Evolutionary conservation across 1,140 invertebrate genomes (phyloP), one percentile per base, ranked within the genome.

Genomic region (Tetramorium alpestre): DNA sequence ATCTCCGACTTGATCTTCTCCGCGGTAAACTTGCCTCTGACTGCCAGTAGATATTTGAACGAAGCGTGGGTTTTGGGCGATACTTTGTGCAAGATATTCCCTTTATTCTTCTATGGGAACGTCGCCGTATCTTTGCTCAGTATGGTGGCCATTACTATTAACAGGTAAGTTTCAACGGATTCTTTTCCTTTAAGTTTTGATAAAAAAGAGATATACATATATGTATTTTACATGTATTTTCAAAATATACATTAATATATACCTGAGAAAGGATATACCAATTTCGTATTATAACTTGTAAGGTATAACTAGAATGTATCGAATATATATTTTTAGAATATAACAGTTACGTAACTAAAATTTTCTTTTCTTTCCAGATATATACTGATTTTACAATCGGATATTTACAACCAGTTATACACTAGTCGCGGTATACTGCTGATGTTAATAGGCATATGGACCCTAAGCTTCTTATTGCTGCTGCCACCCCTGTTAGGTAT

Each of bases 111-210:
- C 94, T 98, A 98, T 94, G 98, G 98, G 76, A 98, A 98, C 93
- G 98, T 98, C 16, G 98, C 97, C 2, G 97, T 98, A 16, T 98
- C 98, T 0, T 95, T 99, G 38, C 96, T 98, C 62, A 98, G 98
- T 91, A 98, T 99, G 97, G 98, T 98, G 47, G 98, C 97, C 84
- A 98, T 99, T 89, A 98, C 98, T 22, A 96, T 98, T 70, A 98
- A 98, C 95, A 97, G 98, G 98, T 98, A 95, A 93, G 94, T 88
- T 62, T 18, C 56, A 54, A 25, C 28, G 10, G 3, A 65, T 69
- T 41, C 4, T n/a, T 16, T n/a, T 72, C 22, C 11, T 33, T 54
- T 2, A 10, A 38, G 51, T 6, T n/a, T 51, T 60, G 5, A 54
- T 33, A 58, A 58, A 33, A 73, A 38, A 22, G 18, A 13, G 2